These are phyloP conservation scores for Drepana falcataria DNA, from an alignment of 2,888 invertebrate genomes.

Conservation along the genomic window DNA sequence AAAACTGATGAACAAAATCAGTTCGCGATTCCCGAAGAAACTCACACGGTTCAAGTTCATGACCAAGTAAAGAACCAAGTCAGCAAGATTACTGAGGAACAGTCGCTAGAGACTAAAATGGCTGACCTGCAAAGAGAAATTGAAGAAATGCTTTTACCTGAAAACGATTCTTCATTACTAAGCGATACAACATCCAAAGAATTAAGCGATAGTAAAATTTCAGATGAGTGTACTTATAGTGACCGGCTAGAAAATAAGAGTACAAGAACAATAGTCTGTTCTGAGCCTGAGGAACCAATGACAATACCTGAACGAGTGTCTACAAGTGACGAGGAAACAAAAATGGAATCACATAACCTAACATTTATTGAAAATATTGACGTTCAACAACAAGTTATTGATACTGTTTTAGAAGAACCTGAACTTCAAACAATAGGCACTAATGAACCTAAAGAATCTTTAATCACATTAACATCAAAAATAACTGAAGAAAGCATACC, in stretches of 20 bases:
- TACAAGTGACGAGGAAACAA: neutral
- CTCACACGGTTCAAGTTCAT: slow-evolving; percentile 22
- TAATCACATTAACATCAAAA: slow-evolving; percentile 28
- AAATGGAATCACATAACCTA: slow-evolving; percentile 8
- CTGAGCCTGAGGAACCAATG: slow-evolving; percentile 45
- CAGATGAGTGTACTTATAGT: slow-evolving; percentile 51
- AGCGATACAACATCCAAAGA: slow-evolving; percentile 58
- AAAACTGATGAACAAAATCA: slow-evolving; percentile 8
- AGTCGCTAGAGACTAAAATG: slow-evolving; percentile 69
- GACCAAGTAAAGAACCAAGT: slow-evolving; percentile 12
- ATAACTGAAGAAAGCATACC: slow-evolving; percentile 9
- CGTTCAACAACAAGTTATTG: slow-evolving; percentile 47
- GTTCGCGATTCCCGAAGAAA: slow-evolving; percentile 12
- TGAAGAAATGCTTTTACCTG: slow-evolving; percentile 68
- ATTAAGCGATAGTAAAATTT: slow-evolving; percentile 42
- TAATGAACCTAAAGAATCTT: slow-evolving; percentile 28
- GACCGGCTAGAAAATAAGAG: slow-evolving; percentile 47
- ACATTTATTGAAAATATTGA: slow-evolving; percentile 26
- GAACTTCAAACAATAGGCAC: slow-evolving; percentile 29
- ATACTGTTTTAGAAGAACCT: slow-evolving; percentile 43
- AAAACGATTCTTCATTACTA: slow-evolving; percentile 61
- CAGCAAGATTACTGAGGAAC: slow-evolving; percentile 51
- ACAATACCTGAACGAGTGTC: slow-evolving; percentile 13
- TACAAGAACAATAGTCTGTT: slow-evolving; percentile 52
- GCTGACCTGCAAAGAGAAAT: slow-evolving; percentile 72